Percentiles rank a stretch among this genome's conserved stretches.
phyloP scores from a whole-genome alignment of 2,797 vertebrate genomes.

The Cirrhinus mrigala region DNA sequence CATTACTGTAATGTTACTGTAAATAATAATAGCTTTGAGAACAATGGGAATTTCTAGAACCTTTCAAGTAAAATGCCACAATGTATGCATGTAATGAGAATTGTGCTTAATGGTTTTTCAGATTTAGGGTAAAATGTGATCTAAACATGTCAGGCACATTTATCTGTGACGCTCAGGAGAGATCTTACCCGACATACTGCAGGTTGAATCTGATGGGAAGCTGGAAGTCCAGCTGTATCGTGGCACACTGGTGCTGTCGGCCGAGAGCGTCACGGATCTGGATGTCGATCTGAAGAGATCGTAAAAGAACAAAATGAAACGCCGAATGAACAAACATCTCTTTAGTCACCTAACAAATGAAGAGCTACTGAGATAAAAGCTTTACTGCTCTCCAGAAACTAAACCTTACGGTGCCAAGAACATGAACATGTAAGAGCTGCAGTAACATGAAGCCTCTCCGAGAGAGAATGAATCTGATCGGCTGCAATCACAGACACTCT shows the following conservation, averaged over 20 bases:
- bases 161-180: background rate
- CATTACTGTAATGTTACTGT: background rate
- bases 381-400: slow-evolving; percentile 40
- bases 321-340: background rate
- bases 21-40: background rate
- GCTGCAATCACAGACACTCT: too few relatives aligned
- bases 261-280: slow-evolving; percentile 88
- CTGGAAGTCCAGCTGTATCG: slow-evolving; percentile 95
- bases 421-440: background rate
- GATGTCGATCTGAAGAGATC: slow-evolving; percentile 84
- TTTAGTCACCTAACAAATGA: background rate
- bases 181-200: slow-evolving; percentile 84
- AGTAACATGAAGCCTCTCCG: background rate
- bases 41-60: background rate
- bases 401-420: background rate
- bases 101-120: background rate
- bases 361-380: background rate
- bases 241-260: slow-evolving; percentile 91
- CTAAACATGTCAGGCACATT: background rate
- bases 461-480: background rate
- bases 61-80: background rate
- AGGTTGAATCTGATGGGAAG: slow-evolving; percentile 89
- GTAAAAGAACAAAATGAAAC: background rate
- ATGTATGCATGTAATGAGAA: background rate
- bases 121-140: too few relatives aligned